These are phyloP conservation scores for Syrphus vitripennis DNA, from an alignment of 2,888 invertebrate species.

Conservation along the genomic window DNA sequence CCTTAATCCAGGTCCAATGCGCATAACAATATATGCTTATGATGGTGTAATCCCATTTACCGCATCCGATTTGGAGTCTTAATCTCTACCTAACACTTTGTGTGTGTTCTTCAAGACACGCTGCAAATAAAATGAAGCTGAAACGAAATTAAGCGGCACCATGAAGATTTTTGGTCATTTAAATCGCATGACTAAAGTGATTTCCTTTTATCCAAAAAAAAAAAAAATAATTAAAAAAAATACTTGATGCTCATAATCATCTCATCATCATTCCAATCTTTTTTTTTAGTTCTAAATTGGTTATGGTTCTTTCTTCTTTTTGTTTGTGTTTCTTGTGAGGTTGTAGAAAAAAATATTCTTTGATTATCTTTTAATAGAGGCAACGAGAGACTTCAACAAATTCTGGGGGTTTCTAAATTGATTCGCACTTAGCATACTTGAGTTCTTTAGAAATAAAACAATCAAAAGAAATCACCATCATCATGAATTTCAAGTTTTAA, in stretches of 20 bases:
- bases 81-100: slow-evolving; percentile 60
- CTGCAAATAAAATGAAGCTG: slow-evolving; percentile 51
- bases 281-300: slow-evolving; percentile 46
- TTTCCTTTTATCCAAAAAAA: slow-evolving; percentile 59
- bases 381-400: slow-evolving; percentile 19
- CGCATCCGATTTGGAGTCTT: slow-evolving; percentile 53
- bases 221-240: slow-evolving; percentile 22
- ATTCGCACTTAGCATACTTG: slow-evolving; percentile 36
- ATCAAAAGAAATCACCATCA: slow-evolving; percentile 33
- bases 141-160: slow-evolving; percentile 32
- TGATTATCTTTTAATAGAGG: slow-evolving; percentile 69
- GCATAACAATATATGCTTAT: slow-evolving; percentile 35
- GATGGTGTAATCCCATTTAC: slow-evolving; percentile 59
- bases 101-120: slow-evolving; percentile 60
- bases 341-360: slow-evolving; percentile 28
- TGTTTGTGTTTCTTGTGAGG: not conserved
- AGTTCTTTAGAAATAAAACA: slow-evolving; percentile 13
- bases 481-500: slow-evolving; percentile 26
- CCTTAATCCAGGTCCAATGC: slow-evolving; percentile 46
- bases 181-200: slow-evolving; percentile 71
- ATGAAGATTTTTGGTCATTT: slow-evolving; percentile 67
- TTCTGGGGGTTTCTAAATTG: not conserved
- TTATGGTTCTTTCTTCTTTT: slow-evolving; percentile 39
- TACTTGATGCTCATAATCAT: slow-evolving; percentile 53
- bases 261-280: slow-evolving; percentile 67